A percentile compares a stretch with the other conserved stretches of the same genome.
Conservation (phyloP, 2,113 vertebrate genomes). For the Trinectes maculatus region DNA sequence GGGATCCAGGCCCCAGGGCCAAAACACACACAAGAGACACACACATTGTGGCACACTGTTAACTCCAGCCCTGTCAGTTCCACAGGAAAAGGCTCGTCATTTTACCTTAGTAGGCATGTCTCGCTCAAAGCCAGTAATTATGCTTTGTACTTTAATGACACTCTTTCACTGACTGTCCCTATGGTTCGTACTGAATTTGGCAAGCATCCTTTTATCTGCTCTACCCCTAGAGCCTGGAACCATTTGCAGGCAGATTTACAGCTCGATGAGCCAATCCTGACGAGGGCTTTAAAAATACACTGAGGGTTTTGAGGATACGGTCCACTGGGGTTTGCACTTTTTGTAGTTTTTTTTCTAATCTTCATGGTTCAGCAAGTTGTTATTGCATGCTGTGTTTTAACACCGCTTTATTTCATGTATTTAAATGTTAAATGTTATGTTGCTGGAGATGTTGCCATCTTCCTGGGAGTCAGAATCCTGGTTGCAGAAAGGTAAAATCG, state of each 20-base stretch:
- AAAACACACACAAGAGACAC: neutral
- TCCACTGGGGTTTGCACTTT: neutral
- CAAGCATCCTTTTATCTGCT: neutral
- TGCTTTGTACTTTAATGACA: constrained; percentile 3
- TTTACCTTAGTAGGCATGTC: neutral
- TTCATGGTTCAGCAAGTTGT: neutral
- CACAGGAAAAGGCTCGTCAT: neutral
- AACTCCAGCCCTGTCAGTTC: neutral
- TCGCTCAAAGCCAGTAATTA: neutral
- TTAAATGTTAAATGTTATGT: neutral
- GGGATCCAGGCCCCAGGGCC: neutral
- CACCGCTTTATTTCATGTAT: neutral
- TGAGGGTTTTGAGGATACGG: neutral
- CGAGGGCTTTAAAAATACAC: neutral
- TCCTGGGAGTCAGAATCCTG: too few relatives aligned
- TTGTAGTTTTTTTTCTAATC: neutral
- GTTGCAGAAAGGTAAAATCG: too few relatives aligned
- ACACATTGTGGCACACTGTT: neutral
- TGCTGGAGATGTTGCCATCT: too few relatives aligned
- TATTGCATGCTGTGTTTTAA: too few relatives aligned
- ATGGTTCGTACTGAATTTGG: neutral
- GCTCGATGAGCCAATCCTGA: neutral
- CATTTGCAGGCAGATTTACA: constrained; percentile 1
- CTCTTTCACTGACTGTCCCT: neutral
- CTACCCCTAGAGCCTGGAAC: neutral